Conservation (phyloP, 2,113 vertebrate genomes). For the Limnothrissa miodon region DNA sequence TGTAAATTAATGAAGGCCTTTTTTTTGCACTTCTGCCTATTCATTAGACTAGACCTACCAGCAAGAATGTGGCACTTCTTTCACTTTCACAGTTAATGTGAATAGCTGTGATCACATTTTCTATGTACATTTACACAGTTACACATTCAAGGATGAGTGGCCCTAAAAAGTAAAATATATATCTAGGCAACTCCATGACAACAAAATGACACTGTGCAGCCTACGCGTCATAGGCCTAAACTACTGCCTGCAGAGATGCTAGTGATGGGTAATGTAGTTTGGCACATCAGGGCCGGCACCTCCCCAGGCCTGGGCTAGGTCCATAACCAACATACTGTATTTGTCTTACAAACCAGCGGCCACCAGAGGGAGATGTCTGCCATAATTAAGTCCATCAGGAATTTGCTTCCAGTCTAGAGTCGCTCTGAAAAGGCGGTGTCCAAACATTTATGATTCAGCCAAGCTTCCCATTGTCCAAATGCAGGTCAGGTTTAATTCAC, state of each 20-base stretch:
- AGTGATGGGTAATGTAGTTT: constrained; percentile 14
- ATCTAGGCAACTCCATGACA: not conserved
- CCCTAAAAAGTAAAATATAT: not conserved
- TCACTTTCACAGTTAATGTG: no score
- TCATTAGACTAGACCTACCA: no score
- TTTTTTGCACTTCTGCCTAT: no score
- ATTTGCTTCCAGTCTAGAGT: not conserved
- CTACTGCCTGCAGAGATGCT: not conserved
- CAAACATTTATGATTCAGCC: constrained; percentile 52
- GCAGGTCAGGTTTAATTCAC: constrained; percentile 27
- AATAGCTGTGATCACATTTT: no score
- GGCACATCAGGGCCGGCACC: not conserved
- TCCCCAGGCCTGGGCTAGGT: not conserved
- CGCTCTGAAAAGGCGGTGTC: constrained; percentile 47
- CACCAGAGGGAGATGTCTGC: constrained; percentile 67
- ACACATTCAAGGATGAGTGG: not conserved
- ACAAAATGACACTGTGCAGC: not conserved
- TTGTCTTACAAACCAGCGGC: not conserved
- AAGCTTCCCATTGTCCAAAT: constrained; percentile 47
- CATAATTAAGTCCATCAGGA: constrained; percentile 35
- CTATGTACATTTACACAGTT: no score
- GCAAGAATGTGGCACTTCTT: no score
- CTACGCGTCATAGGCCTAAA: not conserved
- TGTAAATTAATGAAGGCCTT: no score
- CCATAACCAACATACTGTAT: not conserved